phyloP scores from a whole-genome alignment of 2,888 invertebrate species.

The Zhengitettix transpicula region DNA sequence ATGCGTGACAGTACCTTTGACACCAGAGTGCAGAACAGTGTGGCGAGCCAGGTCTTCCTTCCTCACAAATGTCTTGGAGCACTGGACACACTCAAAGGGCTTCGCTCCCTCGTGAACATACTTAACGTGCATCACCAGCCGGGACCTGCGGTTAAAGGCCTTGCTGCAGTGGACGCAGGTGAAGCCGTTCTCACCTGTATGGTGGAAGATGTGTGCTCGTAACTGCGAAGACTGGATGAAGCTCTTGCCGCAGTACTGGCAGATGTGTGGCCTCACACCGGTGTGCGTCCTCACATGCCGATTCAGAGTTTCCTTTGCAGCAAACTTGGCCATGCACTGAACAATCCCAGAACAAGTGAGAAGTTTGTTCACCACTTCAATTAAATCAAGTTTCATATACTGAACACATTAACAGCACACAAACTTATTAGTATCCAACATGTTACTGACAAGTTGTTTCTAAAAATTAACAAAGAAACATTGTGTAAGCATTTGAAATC shows the following conservation, averaged over 20 bases:
- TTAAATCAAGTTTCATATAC: too few relatives aligned
- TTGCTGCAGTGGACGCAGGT: slow-evolving; percentile 42
- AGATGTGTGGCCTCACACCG: slow-evolving; percentile 34
- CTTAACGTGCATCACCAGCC: slow-evolving; percentile 37
- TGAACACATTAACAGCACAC: too few relatives aligned
- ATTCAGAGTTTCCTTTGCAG: slow-evolving; percentile 67
- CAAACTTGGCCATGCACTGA: slow-evolving; percentile 61
- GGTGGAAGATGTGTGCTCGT: slow-evolving; percentile 59
- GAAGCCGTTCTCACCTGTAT: slow-evolving; percentile 48
- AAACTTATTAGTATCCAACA: too few relatives aligned
- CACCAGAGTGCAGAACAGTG: slow-evolving; percentile 36
- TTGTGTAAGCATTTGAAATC: too few relatives aligned
- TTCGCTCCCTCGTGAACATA: slow-evolving; percentile 45
- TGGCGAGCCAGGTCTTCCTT: slow-evolving; percentile 45
- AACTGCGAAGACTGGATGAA: slow-evolving; percentile 73
- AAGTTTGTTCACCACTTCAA: too few relatives aligned
- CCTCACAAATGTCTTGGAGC: slow-evolving; percentile 39
- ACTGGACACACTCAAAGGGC: slow-evolving; percentile 37
- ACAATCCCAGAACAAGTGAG: slow-evolving; percentile 6
- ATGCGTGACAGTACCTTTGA: slow-evolving; percentile 30
- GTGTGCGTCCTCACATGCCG: slow-evolving; percentile 55
- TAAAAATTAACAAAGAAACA: too few relatives aligned
- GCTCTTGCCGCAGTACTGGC: slow-evolving; percentile 53
- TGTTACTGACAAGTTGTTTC: too few relatives aligned
- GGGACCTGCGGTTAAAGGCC: slow-evolving; percentile 32